Evolutionary conservation across 2,888 invertebrate species (phyloP).

Genomic region (Rugalucina vietnamica): DNA sequence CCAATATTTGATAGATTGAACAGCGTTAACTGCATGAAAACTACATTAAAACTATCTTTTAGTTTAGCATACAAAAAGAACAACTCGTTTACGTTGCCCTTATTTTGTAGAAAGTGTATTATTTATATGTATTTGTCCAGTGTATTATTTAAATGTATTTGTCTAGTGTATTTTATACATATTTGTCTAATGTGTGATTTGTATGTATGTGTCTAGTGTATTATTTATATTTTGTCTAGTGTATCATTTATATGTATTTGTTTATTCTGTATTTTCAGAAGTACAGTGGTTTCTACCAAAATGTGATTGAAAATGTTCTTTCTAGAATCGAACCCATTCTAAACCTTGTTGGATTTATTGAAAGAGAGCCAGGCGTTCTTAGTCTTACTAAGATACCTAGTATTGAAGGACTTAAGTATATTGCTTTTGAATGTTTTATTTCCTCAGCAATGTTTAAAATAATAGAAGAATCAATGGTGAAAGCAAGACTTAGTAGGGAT

Average conservation of each 20-base stretch:
- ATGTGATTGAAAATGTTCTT: slow-evolving; percentile 66
- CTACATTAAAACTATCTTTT: no score
- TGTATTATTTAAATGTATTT: no score
- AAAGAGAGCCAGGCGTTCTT: slow-evolving; percentile 48
- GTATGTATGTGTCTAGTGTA: not conserved
- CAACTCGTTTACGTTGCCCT: no score
- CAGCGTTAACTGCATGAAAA: no score
- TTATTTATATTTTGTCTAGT: not conserved
- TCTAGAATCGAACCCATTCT: slow-evolving; percentile 62
- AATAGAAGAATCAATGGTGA: slow-evolving; percentile 53
- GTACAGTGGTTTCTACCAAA: slow-evolving; percentile 67
- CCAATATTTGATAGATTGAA: no score
- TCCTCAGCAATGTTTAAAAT: slow-evolving; percentile 66
- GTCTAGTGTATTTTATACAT: no score
- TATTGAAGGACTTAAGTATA: slow-evolving; percentile 49
- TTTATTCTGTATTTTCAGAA: slow-evolving; percentile 59
- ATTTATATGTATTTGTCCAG: no score
- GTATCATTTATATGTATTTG: not conserved
- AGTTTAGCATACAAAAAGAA: no score
- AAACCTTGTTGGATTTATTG: slow-evolving; percentile 62
- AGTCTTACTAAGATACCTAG: slow-evolving; percentile 40
- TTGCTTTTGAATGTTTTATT: slow-evolving; percentile 71
- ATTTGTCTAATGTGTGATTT: no score
- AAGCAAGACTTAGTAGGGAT: slow-evolving; percentile 31
- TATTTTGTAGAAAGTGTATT: no score